phyloP scores from a whole-genome alignment of 2,888 invertebrate species.

The Morinoia aosen region DNA sequence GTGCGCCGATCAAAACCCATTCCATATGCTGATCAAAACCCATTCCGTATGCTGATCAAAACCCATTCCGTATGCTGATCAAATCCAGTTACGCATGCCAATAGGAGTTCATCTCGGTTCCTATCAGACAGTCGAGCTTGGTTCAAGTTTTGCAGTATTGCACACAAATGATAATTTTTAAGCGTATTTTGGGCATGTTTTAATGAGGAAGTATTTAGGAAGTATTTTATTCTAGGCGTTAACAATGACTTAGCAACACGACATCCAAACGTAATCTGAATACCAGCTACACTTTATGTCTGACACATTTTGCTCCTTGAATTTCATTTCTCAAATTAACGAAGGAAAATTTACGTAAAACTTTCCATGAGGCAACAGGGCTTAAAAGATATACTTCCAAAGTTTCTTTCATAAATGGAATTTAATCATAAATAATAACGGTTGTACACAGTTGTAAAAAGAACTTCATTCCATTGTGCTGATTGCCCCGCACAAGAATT shows the following conservation, averaged over 20 bases:
- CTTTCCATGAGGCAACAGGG: background rate
- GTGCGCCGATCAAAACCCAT: too few species aligned
- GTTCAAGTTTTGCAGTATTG: background rate
- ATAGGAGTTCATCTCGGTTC: background rate
- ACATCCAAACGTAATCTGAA: background rate
- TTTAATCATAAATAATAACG: too few species aligned
- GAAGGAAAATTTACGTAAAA: background rate
- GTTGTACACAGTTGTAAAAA: too few species aligned
- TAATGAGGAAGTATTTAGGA: background rate
- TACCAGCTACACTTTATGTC: background rate
- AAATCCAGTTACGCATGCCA: too few species aligned
- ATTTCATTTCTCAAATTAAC: background rate
- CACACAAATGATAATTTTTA: background rate
- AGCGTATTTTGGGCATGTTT: background rate
- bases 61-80: too few species aligned
- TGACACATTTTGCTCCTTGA: background rate
- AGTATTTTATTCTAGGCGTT: background rate
- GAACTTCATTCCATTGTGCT: too few species aligned
- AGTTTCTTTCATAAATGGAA: background rate
- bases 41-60: too few species aligned
- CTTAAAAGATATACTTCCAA: background rate
- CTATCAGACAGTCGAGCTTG: background rate
- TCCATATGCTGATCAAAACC: too few species aligned
- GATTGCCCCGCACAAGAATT: too few species aligned
- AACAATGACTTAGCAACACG: background rate